These are phyloP conservation scores for Eilema sororculum DNA, from an alignment of 2,888 invertebrate genomes.

Conservation along the genomic window DNA sequence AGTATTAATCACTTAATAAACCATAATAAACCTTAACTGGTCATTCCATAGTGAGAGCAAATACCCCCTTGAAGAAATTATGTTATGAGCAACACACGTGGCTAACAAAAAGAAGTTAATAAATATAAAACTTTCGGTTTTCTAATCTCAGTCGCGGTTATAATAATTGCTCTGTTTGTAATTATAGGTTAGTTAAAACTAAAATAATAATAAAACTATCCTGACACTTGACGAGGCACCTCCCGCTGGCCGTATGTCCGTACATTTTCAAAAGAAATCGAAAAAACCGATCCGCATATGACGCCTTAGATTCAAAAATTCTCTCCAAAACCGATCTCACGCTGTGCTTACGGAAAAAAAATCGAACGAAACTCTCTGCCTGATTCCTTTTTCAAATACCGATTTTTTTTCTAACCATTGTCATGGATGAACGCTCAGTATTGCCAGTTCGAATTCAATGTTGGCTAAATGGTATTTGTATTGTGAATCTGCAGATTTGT, in stretches of 20 bases:
- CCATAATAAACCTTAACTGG: too few species aligned
- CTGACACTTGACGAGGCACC: slow-evolving; percentile 43
- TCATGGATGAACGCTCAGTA: slow-evolving; percentile 64
- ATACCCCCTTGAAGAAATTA: too few species aligned
- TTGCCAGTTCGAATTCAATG: slow-evolving; percentile 44
- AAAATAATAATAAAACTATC: slow-evolving; percentile 44
- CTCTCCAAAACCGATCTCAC: slow-evolving; percentile 84
- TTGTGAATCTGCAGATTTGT: slow-evolving; percentile 38
- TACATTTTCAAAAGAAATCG: slow-evolving; percentile 55
- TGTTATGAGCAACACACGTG: background rate
- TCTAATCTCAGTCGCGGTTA: background rate
- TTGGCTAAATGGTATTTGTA: slow-evolving; percentile 38
- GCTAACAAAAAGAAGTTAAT: background rate
- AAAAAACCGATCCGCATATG: slow-evolving; percentile 74
- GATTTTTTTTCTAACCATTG: slow-evolving; percentile 62
- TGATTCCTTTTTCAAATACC: slow-evolving; percentile 74
- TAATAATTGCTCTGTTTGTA: slow-evolving; percentile 39
- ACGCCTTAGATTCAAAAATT: slow-evolving; percentile 82
- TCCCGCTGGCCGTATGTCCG: slow-evolving; percentile 54
- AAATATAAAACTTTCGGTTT: slow-evolving; percentile 2
- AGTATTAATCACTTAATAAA: too few species aligned
- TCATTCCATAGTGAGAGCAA: too few species aligned
- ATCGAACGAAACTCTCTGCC: slow-evolving; percentile 53
- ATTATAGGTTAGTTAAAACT: slow-evolving; percentile 37
- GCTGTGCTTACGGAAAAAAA: slow-evolving; percentile 78